A percentile compares a stretch with the other conserved stretches of the same genome.
These are phyloP conservation scores for Triops cancriformis DNA, from an alignment of 1,140 invertebrate genomes.

Conservation along the genomic window DNA sequence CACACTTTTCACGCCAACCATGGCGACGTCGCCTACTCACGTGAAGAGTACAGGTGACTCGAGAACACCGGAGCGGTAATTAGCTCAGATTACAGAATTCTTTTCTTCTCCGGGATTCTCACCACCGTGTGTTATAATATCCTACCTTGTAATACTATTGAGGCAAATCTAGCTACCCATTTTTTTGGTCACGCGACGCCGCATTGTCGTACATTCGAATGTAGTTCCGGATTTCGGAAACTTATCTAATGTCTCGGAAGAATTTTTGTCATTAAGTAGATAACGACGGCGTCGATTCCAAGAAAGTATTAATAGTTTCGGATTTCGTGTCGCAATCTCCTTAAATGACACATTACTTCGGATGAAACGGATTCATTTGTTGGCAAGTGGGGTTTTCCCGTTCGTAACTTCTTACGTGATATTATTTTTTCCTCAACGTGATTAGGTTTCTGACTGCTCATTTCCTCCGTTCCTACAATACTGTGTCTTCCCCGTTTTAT, in stretches of 20 bases:
- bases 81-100: not conserved
- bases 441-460: not conserved
- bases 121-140: not conserved
- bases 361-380: not conserved
- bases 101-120: not conserved
- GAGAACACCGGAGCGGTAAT: not conserved
- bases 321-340: too few relatives aligned
- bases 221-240: too few relatives aligned
- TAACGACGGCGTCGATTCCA: too few relatives aligned
- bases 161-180: too few relatives aligned
- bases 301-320: too few relatives aligned
- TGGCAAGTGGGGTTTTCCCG: not conserved
- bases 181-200: too few relatives aligned
- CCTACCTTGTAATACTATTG: not conserved
- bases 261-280: too few relatives aligned
- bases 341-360: too few relatives aligned
- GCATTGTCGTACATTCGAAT: too few relatives aligned
- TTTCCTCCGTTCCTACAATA: not conserved
- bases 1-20: not conserved
- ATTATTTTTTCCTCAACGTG: not conserved
- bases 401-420: not conserved
- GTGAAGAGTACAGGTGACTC: not conserved
- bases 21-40: not conserved
- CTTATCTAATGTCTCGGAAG: too few relatives aligned
- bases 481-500: not conserved